Percentiles rank a stretch among this genome's conserved stretches.
Evolutionary conservation across 2,888 invertebrate species (phyloP).

Genomic region (Oscheius sp.): DNA sequence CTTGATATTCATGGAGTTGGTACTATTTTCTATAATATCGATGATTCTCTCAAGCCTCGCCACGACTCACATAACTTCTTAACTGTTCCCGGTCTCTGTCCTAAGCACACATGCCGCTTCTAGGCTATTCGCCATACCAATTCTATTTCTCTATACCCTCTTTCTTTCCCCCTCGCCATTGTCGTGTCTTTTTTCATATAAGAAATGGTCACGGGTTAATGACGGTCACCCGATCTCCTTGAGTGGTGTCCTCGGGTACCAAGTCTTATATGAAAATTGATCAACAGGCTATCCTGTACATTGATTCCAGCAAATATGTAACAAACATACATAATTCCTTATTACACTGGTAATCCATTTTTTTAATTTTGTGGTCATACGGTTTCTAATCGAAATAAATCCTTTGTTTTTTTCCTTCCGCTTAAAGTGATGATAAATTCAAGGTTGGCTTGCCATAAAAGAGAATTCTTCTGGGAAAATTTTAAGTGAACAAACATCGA

Average conservation of each 20-base stretch:
- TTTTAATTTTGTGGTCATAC: too few species aligned
- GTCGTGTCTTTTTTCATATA: not conserved
- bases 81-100: slow-evolving; percentile 52
- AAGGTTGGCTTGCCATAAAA: too few species aligned
- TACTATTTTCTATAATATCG: slow-evolving; percentile 60
- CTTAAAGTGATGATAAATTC: too few species aligned
- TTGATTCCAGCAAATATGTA: too few species aligned
- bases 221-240: slow-evolving; percentile 1
- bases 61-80: slow-evolving; percentile 61
- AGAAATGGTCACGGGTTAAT: slow-evolving; percentile 6
- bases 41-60: slow-evolving; percentile 49
- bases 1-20: slow-evolving; percentile 64
- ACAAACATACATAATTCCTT: too few species aligned
- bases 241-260: slow-evolving; percentile 9
- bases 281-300: not conserved
- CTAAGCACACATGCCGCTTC: too few species aligned
- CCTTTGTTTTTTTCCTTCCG: too few species aligned
- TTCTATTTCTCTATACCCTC: slow-evolving; percentile 2
- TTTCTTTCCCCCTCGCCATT: not conserved
- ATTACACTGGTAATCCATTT: too few species aligned
- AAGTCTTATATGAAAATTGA: slow-evolving; percentile 7
- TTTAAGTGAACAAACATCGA: too few species aligned
- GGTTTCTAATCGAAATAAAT: too few species aligned
- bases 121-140: slow-evolving; percentile 35
- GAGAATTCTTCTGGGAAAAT: too few species aligned